Percentiles rank a stretch among this genome's conserved stretches.
These are phyloP conservation scores for Geococcyx californianus DNA, from an alignment of 2,113 vertebrate species.

Conservation along the genomic window DNA sequence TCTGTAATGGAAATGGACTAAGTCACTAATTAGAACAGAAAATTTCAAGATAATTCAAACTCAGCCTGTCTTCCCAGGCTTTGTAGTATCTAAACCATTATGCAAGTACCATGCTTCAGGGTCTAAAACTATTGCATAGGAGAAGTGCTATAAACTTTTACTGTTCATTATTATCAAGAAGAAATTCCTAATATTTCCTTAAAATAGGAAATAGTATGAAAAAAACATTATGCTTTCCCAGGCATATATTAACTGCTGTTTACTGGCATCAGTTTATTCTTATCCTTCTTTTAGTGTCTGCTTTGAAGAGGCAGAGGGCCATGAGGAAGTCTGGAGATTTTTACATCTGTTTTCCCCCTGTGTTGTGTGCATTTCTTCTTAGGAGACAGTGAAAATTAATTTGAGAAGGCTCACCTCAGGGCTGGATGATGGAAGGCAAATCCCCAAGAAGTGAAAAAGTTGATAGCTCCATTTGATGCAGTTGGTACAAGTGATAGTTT, in stretches of 20 bases:
- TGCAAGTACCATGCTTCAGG: neutral
- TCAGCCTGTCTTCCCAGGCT: neutral
- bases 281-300: neutral
- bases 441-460: neutral
- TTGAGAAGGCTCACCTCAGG: neutral
- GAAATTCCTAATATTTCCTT: neutral
- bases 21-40: neutral
- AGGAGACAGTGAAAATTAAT: neutral
- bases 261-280: neutral
- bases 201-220: no score
- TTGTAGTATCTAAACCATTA: neutral
- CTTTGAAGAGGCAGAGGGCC: neutral
- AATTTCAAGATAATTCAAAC: neutral
- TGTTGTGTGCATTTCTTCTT: neutral
- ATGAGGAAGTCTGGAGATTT: neutral
- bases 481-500: neutral
- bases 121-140: neutral
- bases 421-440: neutral
- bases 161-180: neutral
- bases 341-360: neutral
- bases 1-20: neutral
- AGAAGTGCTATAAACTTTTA: neutral
- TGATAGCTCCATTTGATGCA: neutral
- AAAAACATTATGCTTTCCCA: neutral
- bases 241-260: neutral